A percentile compares a stretch with the other conserved stretches of the same genome.
These are phyloP conservation scores for Aspidapion aeneum DNA, from an alignment of 2,888 invertebrate genomes.

Conservation along the genomic window DNA sequence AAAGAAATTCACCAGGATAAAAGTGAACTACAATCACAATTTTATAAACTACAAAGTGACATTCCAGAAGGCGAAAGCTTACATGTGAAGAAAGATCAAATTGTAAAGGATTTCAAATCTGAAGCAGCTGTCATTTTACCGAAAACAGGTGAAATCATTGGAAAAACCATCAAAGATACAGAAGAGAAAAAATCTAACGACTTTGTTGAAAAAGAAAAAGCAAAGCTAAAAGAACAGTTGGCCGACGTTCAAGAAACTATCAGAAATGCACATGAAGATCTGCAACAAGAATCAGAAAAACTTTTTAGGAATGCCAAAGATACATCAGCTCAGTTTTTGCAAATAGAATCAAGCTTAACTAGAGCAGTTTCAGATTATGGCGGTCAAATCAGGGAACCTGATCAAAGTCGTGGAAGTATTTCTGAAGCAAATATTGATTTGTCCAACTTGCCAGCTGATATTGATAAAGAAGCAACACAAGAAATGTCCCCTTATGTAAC, in stretches of 20 bases:
- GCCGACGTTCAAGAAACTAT: constrained; percentile 16
- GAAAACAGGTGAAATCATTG: constrained; percentile 20
- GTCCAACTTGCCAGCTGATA: constrained; percentile 30
- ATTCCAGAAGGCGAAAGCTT: constrained; percentile 3
- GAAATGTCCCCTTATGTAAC: constrained; percentile 37
- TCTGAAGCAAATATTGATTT: constrained; percentile 37
- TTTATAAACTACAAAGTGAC: constrained; percentile 14
- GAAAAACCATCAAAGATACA: constrained; percentile 5
- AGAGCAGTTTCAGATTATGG: constrained; percentile 34
- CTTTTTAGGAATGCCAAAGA: not conserved
- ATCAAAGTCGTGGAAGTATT: constrained; percentile 25
- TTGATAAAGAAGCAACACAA: constrained; percentile 15
- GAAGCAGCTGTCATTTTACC: constrained; percentile 16
- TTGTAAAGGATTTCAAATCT: too few species aligned
- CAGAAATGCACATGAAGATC: constrained; percentile 17
- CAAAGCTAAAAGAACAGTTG: constrained; percentile 10
- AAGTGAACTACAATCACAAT: constrained; percentile 3
- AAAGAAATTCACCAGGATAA: constrained; percentile 23
- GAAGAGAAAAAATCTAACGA: constrained; percentile 6
- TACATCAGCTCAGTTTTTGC: constrained; percentile 26
- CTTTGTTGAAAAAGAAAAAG: constrained; percentile 21
- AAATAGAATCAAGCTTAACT: constrained; percentile 25
- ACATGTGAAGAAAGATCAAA: not conserved
- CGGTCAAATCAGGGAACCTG: constrained; percentile 20
- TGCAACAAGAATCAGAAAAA: not conserved